phyloP scores from a whole-genome alignment of 2,113 vertebrate species.

The Piprites chloris region DNA sequence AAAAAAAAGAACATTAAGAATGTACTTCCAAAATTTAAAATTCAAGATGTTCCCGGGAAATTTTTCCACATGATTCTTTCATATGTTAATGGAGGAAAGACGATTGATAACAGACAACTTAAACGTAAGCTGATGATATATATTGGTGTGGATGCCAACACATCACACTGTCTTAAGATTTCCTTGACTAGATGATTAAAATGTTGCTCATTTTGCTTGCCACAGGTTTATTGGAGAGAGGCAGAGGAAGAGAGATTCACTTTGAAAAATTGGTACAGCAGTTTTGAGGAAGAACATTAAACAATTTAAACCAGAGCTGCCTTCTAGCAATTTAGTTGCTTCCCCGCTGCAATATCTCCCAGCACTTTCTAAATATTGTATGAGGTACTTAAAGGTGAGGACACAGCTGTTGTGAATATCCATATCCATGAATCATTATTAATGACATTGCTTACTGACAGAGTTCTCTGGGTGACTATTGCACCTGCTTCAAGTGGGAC shows the following conservation, averaged over 20 bases:
- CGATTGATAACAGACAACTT: background rate
- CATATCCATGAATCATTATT: slow-evolving; percentile 72
- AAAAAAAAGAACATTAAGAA: background rate
- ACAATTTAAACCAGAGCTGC: slow-evolving; percentile 49
- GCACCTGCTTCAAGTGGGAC: slow-evolving; percentile 38
- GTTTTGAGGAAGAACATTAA: slow-evolving; percentile 60
- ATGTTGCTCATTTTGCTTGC: slow-evolving; percentile 13
- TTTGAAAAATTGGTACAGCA: slow-evolving; percentile 11
- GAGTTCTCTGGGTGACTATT: slow-evolving; percentile 62
- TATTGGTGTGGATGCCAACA: background rate
- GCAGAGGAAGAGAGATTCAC: background rate
- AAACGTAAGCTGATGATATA: background rate
- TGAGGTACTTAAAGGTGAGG: slow-evolving; percentile 73
- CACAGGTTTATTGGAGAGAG: background rate
- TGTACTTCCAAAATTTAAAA: background rate
- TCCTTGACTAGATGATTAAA: background rate
- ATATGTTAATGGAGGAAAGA: background rate
- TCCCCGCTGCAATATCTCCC: slow-evolving; percentile 67
- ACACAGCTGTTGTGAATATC: slow-evolving; percentile 72
- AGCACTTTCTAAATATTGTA: slow-evolving; percentile 73
- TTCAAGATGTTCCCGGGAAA: background rate
- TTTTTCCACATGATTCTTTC: background rate
- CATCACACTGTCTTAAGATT: background rate
- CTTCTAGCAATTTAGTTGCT: slow-evolving; percentile 69
- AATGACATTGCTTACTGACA: slow-evolving; percentile 63